Base-by-base conservation (phyloP, 2,888 invertebrate genomes). In the Thymelicus sylvestris region DNA sequence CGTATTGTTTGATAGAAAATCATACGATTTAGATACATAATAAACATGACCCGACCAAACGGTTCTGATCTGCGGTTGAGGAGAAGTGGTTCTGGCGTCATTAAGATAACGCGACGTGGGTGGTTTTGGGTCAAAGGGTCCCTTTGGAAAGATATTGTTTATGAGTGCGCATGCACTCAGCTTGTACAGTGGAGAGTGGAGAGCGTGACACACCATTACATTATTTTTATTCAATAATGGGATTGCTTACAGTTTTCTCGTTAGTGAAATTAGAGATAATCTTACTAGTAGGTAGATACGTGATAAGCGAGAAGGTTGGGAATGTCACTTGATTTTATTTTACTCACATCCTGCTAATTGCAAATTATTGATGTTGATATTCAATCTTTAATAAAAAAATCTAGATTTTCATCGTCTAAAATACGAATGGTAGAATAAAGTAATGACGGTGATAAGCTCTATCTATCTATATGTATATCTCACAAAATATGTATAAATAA, bases 31-130 rank as follows among this genome's bases (percentile, higher is more conserved):
- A 41, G 44, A 69, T 64, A 66, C 24, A 66, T 66, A 65, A 52
- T 52, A 55, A 8, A 15, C 12, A 6, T 19, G 55, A 55, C 55
- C 55, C 24, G 12, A 24, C 55, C 12, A 55, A 24, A 52, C 55
- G 55, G 12, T 59, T 38, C 64, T 63, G 47, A 57, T 12, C 8
- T 68, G 68, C 50, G 50, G 50, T 15, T 12, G 55, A 24, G n/a
- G 19, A 24, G 55, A 24, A 19, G 31, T 19, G 74, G 79, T 80
- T 80, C 82, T 72, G 79, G 82, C 80, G 80, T 74, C 75, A 73
- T 77, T 71, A 75, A 77, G 83, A 86, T 84, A 70, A 80, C 65
- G 31, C 85, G 71, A 80, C 81, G 83, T 85, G 86, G 82, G 86
- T 83, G 86, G 85, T 81, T 48, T 31, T 31, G 44, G 63, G 63